Percentiles rank a stretch among this genome's conserved stretches.
These are phyloP conservation scores for Cheilosia soror DNA, from an alignment of 2,888 invertebrate species.

Conservation along the genomic window DNA sequence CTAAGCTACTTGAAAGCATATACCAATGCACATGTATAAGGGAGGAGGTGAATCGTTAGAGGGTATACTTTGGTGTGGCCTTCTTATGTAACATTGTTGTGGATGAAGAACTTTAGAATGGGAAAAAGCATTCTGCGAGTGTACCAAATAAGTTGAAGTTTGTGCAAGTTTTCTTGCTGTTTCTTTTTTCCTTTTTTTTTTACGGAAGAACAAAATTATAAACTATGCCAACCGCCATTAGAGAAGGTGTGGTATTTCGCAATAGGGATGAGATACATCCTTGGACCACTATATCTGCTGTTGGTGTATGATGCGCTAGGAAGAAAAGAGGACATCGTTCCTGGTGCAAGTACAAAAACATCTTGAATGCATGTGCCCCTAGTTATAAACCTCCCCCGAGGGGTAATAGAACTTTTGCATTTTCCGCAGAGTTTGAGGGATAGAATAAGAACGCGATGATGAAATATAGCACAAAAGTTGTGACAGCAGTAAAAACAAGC, in stretches of 20 bases:
- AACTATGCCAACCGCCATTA: conserved; percentile 71
- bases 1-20: conserved; percentile 5
- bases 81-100: conserved; percentile 64
- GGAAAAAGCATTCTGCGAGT: conserved; percentile 51
- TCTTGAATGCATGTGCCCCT: conserved; percentile 22
- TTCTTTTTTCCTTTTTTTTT: conserved; percentile 22
- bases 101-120: conserved; percentile 57
- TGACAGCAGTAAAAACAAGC: conserved; percentile 44
- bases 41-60: conserved; percentile 11
- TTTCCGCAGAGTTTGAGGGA: conserved; percentile 53
- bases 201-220: conserved; percentile 57
- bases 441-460: conserved; percentile 56
- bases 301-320: background rate
- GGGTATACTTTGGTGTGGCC: conserved; percentile 39
- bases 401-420: conserved; percentile 53
- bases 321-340: conserved; percentile 58
- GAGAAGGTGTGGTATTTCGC: conserved; percentile 59
- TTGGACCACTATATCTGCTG: conserved; percentile 33
- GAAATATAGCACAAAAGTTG: conserved; percentile 62
- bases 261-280: conserved; percentile 54
- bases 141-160: conserved; percentile 63
- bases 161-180: conserved; percentile 40
- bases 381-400: conserved; percentile 25
- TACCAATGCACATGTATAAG: background rate
- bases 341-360: conserved; percentile 13